Base-by-base conservation (phyloP, 2,113 vertebrate genomes). In the Ictalurus furcatus region DNA sequence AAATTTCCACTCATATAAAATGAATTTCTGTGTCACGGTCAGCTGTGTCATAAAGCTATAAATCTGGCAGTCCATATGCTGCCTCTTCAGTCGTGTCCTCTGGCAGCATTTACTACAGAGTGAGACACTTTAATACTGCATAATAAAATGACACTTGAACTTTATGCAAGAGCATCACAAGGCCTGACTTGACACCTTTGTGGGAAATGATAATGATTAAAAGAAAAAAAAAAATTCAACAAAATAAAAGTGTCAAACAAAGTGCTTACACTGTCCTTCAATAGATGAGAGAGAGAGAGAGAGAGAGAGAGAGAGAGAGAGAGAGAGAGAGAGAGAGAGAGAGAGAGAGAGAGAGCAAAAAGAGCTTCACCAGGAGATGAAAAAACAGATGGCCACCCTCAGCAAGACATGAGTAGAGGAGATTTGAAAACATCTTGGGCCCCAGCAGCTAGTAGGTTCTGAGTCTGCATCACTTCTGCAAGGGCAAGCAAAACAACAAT, bases 351-450 rank as follows among this genome's bases (percentile, higher is more conserved):
- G 83, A 69, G 34, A 40, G 69, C 16, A 93, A 90, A 89, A 92
- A 87, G 91, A 81, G 90, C 91, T 91, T 91, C 91, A 91, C 86
- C 92, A 94, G 94, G 94, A 94, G 93, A 92, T 89, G 91, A 91
- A 90, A 90, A 94, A 94, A 93, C 95, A 95, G 95, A 95, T 95
- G 94, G 94, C 92, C 93, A 90, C 91, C 94, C 94, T 93, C 94
- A 94, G 94, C 94, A 94, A 94, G 93, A 95, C 93, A 94, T 94
- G 93, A 93, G 94, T 92, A 90, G 93, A 92, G 76, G 92, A 94
- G 93, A 93, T 94, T 91, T 93, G 93, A 93, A 94, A 95, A 94
- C 94, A 94, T 95, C 94, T 95, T 95, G 94, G 94, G 91, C 92
- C 93, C 90, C 90, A 93, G 93, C 93, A 88, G 91, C 93, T 91